Evolutionary conservation across 2,888 invertebrate species (phyloP), one percentile per base, ranked within the genome.

Genomic region (Ochropleura leucogaster): DNA sequence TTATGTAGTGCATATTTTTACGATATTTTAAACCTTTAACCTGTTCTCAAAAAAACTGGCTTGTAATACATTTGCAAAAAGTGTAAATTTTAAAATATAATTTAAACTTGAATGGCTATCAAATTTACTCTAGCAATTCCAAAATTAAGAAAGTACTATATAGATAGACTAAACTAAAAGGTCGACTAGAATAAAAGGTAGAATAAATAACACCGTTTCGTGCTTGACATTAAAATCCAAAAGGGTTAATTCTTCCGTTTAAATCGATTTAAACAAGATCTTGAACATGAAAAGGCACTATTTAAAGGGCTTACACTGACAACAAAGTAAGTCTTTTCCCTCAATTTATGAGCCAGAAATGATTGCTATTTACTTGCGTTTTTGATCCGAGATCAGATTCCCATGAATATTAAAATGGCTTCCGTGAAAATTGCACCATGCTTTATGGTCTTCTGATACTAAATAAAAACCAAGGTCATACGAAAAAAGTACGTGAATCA

Each of bases 221-320:
- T 0, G 20, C 47, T 67, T 67, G 59, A 67, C 55, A 67, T 51
- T 60, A 46, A 67, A 60, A 42, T 49, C 9, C 16, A 62, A 68
- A 68, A 10, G 8, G 47, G 46, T 30, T 60, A 51, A 47, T 12
- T 40, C n/a, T 30, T 68, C 12, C 9, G 63, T 68, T 49, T 47
- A 69, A 67, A 69, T 57, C 12, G 12, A 70, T 47, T 75, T 59
- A 55, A 69, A 62, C 55, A 72, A 75, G 64, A 72, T 64, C 64
- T 70, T 67, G 69, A 47, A 62, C 77, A 82, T 84, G 85, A 64
- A 77, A 60, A 47, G 47, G 69, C 72, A 84, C 76, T 51, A 69
- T 42, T 55, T 67, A 51, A 84, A 72, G 14, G 77, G 85, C 77
- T 81, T 81, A 69, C 77, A 72, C 14, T 14, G 64, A 14, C 30